Base-by-base conservation (phyloP, 2,888 invertebrate genomes). In the Abrostola tripartita region DNA sequence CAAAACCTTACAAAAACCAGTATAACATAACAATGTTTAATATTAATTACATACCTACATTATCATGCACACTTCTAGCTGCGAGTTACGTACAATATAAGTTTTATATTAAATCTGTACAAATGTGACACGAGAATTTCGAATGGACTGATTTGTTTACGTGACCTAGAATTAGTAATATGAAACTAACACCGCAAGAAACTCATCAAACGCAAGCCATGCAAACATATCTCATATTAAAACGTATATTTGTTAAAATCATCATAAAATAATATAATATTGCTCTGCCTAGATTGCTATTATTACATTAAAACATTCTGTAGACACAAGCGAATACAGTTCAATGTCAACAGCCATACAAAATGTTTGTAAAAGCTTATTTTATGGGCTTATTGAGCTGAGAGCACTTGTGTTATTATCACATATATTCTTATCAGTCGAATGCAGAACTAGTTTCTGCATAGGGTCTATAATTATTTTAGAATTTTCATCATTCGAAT, bases 361-460 rank as follows among this genome's bases (percentile, higher is more conserved):
- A 92, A 83, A 84, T 68, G 78, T 85, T 83, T 85, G 83, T 89
- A 91, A 87, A 90, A 90, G 90, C 89, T 85, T 87, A 88, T 85
- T 88, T 90, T 92, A 92, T 81, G 91, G 90, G 86, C 91, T 92
- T 90, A 92, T 87, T 85, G 94, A 92, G 91, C 91, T 92, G 90
- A 94, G 90, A 88, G 92, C 91, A 90, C 92, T 93, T 86, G 90
- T 85, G 74, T 92, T 93, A 92, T 89, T 94, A 94, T 94, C 94
- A 94, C 94, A 94, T 90, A 92, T 88, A 88, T 92, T 92, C 85
- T 91, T 94, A 92, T 94, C 94, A 94, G 94, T 94, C 94, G 94
- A 87, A 88, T 90, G 93, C 92, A 94, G 88, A 88, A 90, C 92
- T 92, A 94, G 63, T 79, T 94, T 93, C 90, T 93, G 95, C 94